Evolutionary conservation across 2,888 invertebrate genomes (phyloP), one percentile per base, ranked within the genome.

Genomic region (Escarpia spicata): DNA sequence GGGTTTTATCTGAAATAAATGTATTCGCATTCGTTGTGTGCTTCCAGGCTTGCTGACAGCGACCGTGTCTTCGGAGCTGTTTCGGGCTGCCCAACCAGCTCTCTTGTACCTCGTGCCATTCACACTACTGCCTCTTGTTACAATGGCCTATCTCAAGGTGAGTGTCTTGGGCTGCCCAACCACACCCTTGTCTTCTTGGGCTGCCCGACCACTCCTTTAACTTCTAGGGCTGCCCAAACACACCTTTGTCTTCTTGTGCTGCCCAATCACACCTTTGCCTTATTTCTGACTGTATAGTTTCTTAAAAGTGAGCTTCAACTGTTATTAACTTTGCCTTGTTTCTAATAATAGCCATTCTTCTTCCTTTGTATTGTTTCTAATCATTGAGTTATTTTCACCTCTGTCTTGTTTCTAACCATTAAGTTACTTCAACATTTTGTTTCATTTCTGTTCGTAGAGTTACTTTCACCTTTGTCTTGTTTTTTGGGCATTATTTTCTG

Each of bases 131-230:
- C 99, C 99, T 95, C 97, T 99, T 94, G 97, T 99, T 95, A 98
- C 99, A 95, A 99, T 99, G 99, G 99, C 99, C 94, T 99, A 99
- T 97, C 97, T 99, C 95, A 99, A 99, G 98, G 99, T 99, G 97
- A 95, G 95, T 58, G n/a, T n/a, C 90, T 60, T 60, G 60, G 26
- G 60, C 26, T 60, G 26, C 26, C 26, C 60, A 45, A 60, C 60
- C 60, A 45, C 45, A 45, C 45, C 45, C 15, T 60, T 60, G 60
- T 60, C 60, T 52, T 52, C 9, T 75, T 75, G 75, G n/a, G 75
- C n/a, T 75, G n/a, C n/a, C n/a, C 75, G 15, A 26, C 75, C 75
- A 52, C 15, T 12, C 10, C 10, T 75, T 75, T 26, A 6, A 37
- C 37, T 37, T 75, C 75, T 75, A 26, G 75, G 52, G 52, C 52